Evolutionary conservation across 2,888 invertebrate genomes (phyloP), one percentile per base, ranked within the genome.

Genomic region (Sphaeridia pumilis): DNA sequence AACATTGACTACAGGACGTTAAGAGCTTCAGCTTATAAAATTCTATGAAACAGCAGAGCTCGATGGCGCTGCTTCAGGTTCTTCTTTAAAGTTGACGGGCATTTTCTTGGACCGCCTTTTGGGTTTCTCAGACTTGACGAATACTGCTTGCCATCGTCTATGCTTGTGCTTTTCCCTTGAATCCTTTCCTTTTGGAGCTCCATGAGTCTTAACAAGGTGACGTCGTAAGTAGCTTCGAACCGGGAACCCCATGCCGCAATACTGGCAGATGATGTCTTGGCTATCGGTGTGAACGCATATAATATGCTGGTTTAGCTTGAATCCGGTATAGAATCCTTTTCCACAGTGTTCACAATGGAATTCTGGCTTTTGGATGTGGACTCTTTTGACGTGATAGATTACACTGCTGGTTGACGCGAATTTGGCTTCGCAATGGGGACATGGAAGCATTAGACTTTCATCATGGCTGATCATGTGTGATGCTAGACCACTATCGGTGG

Each of bases 321-420:
- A 12, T 10, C 12, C 2, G 42, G 42, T 31, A 26, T 41, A 38
- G n/a, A 49, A 49, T 7, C 49, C 49, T 42, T 49, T 49, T 14
- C 49, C 49, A 14, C 49, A 47, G 2, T 24, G 14, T 4, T 49
- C 49, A 24, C 49, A 49, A 20, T 21, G 7, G 25, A 4, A 41
- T 20, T 26, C 27, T 2, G 21, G 22, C 27, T 49, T 42, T 17
- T 38, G 26, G 2, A 27, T 49, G 27, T 49, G 49, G 2, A 17
- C 27, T 4, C 20, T 22, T 17, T 42, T 35, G 5, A 17, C 17
- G n/a, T 49, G 49, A 10, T 22, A 26, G 2, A 2, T 7, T 4
- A 35, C 7, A 20, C 49, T 42, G 17, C 25, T 26, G 2, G 17
- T 2, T n/a, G 41, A 27, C 22, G n/a, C 17, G n/a, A 38, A 49